Conservation (phyloP, 2,888 invertebrate species). For the Acanthacorydalis orientalis region DNA sequence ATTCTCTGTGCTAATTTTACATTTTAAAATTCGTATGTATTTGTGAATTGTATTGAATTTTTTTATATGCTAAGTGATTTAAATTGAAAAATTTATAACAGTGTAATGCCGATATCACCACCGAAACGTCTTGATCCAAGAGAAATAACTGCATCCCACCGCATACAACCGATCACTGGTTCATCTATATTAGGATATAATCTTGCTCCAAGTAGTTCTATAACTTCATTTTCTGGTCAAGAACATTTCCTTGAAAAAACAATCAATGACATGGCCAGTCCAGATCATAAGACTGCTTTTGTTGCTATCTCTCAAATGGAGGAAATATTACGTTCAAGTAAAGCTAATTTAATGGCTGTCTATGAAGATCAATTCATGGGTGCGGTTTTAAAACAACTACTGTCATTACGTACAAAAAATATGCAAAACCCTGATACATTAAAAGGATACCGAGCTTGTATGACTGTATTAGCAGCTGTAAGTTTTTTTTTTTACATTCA, state of each 20-base stretch:
- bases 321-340: constrained; percentile 38
- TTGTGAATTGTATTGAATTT: no score
- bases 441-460: constrained; percentile 31
- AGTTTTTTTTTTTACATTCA: no score
- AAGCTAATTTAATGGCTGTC: constrained; percentile 30
- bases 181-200: background rate
- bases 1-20: no score
- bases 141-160: background rate
- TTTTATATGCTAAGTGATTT: no score
- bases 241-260: constrained; percentile 28
- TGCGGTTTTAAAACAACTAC: constrained; percentile 45
- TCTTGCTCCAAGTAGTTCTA: background rate
- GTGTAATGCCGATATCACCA: constrained; percentile 35
- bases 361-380: constrained; percentile 50
- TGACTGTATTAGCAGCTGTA: constrained; percentile 34
- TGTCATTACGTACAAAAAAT: constrained; percentile 27
- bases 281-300: constrained; percentile 39
- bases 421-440: constrained; percentile 26
- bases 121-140: constrained; percentile 30
- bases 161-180: background rate
- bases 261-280: constrained; percentile 42
- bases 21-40: no score
- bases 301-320: constrained; percentile 53
- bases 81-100: constrained; percentile 14
- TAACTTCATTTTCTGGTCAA: constrained; percentile 12